Conservation (phyloP, 2,797 vertebrate species). For the Danio choprae region DNA sequence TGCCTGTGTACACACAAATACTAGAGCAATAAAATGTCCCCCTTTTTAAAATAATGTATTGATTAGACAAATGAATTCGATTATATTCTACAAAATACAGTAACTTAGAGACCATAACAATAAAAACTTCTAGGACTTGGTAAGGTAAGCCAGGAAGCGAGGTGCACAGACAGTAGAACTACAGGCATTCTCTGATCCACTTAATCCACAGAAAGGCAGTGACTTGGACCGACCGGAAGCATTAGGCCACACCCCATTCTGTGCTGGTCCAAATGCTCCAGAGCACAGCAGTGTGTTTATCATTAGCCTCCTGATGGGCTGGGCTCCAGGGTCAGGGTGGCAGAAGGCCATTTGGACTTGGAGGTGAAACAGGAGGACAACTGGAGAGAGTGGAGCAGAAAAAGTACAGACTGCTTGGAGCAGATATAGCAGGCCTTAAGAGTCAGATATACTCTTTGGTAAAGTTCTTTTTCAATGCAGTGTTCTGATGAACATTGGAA, state of each 20-base stretch:
- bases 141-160: constrained; percentile 25
- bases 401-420: neutral
- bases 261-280: constrained; percentile 66
- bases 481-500: no score
- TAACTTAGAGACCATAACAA: no score
- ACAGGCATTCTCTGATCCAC: constrained; percentile 60
- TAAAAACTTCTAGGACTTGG: neutral
- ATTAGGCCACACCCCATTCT: constrained; percentile 34
- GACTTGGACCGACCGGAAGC: constrained; percentile 57
- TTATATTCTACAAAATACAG: no score
- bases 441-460: no score
- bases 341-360: constrained; percentile 12
- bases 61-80: no score
- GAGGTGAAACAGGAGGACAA: constrained; percentile 5
- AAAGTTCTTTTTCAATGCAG: no score
- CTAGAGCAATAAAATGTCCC: no score
- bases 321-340: constrained; percentile 49
- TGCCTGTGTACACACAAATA: no score
- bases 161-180: constrained; percentile 33
- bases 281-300: constrained; percentile 67
- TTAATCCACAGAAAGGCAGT: constrained; percentile 68
- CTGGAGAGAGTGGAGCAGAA: neutral
- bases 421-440: neutral
- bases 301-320: constrained; percentile 74
- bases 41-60: no score